Percentiles rank a stretch among this genome's conserved stretches.
Evolutionary conservation across 1,140 invertebrate species (phyloP).

Genomic region (Cryptotermes secundus): DNA sequence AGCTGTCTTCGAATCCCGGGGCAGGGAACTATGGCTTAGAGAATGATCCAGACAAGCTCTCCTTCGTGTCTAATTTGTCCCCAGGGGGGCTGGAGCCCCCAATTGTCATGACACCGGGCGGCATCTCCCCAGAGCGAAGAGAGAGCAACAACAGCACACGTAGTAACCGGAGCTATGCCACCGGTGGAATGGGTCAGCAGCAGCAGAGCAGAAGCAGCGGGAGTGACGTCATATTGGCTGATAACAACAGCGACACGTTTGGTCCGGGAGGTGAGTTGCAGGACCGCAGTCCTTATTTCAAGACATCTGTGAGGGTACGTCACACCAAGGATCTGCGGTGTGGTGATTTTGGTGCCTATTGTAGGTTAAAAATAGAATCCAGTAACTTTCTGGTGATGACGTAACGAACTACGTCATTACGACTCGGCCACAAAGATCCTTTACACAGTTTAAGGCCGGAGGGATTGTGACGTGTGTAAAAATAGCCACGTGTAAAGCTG

Average conservation of each 20-base stretch:
- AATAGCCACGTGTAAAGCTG: too few relatives aligned
- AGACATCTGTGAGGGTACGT: too few relatives aligned
- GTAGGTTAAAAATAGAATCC: too few relatives aligned
- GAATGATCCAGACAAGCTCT: slow-evolving; percentile 6
- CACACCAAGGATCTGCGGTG: too few relatives aligned
- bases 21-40: neutral
- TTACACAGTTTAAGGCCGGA: too few relatives aligned
- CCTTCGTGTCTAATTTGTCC: neutral
- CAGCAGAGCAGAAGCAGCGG: neutral
- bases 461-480: too few relatives aligned
- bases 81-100: neutral
- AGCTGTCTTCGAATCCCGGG: neutral
- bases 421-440: too few relatives aligned
- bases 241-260: slow-evolving; percentile 26
- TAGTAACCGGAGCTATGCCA: neutral
- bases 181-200: neutral
- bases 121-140: neutral
- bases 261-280: slow-evolving; percentile 24
- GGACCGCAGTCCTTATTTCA: too few relatives aligned
- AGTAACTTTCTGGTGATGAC: too few relatives aligned
- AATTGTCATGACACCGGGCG: slow-evolving; percentile 1
- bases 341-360: too few relatives aligned
- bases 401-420: too few relatives aligned
- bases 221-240: neutral
- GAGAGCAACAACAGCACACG: slow-evolving; percentile 28